These are phyloP conservation scores for Caenorhabditis angaria DNA, from an alignment of 2,888 invertebrate genomes.

Conservation along the genomic window DNA sequence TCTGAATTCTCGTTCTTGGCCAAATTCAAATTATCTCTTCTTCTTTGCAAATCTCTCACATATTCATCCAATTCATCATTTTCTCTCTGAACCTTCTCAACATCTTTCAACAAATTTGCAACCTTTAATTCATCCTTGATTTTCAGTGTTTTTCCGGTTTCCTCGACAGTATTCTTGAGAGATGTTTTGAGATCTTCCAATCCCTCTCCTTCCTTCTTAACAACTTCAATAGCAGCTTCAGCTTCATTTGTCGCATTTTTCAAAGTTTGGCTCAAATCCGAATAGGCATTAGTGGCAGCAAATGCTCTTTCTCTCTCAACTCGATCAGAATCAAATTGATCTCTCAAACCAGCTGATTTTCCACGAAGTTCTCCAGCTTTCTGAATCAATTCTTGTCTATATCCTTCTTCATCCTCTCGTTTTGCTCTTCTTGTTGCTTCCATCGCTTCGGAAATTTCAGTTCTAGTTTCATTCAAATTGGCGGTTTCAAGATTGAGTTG, in stretches of 20 bases:
- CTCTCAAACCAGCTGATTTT: constrained; percentile 17
- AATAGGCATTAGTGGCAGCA: constrained; percentile 61
- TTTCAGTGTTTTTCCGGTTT: constrained; percentile 13
- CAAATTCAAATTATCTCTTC: constrained; percentile 25
- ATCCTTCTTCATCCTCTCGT: constrained; percentile 33
- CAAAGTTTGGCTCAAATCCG: constrained; percentile 54
- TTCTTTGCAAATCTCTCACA: constrained; percentile 30
- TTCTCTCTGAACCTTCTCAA: constrained; percentile 33
- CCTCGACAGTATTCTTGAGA: constrained; percentile 22
- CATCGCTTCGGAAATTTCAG: constrained; percentile 38
- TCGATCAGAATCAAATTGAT: constrained; percentile 26
- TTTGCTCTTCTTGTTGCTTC: constrained; percentile 36
- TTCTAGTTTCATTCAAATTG: constrained; percentile 40
- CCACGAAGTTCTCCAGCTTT: constrained; percentile 40
- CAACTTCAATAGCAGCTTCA: constrained; percentile 35
- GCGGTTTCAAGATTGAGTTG: constrained; percentile 25
- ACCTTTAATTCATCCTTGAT: constrained; percentile 12
- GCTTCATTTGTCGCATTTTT: constrained; percentile 53
- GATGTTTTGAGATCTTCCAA: constrained; percentile 12
- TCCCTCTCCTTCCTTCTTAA: constrained; percentile 26
- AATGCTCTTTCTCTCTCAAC: constrained; percentile 46
- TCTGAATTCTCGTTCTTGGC: constrained; percentile 15
- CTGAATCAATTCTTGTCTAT: constrained; percentile 22
- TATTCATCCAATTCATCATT: constrained; percentile 23
- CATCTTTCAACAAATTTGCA: constrained; percentile 18